Conservation (phyloP, 1,140 invertebrate species). For the Ceratosolen fusciceps region DNA sequence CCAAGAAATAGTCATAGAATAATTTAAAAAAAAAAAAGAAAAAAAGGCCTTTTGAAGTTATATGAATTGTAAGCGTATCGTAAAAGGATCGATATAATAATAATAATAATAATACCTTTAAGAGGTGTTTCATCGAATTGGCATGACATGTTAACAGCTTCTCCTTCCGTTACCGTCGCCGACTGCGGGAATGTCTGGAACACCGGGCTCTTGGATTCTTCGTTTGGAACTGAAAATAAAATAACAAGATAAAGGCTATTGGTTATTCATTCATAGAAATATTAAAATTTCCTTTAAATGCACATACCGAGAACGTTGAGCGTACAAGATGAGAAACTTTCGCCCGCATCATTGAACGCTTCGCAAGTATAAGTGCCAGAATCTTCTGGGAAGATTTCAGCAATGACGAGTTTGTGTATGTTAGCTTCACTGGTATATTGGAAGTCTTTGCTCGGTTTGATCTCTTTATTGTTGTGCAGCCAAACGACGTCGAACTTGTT, state of each 20-base stretch:
- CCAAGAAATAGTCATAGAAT: no score
- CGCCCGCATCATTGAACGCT: constrained; percentile 94
- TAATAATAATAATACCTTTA: constrained; percentile 78
- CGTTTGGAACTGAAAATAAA: constrained; percentile 81
- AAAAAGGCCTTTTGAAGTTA: no score
- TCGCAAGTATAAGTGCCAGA: constrained; percentile 95
- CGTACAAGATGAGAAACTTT: constrained; percentile 92
- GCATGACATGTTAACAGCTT: constrained; percentile 85
- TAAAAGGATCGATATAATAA: no score
- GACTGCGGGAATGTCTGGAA: constrained; percentile 93
- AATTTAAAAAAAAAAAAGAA: background rate
- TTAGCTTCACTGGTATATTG: constrained; percentile 92
- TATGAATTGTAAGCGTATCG: no score
- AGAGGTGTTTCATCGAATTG: constrained; percentile 80
- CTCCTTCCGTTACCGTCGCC: constrained; percentile 85
- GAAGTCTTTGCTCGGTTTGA: constrained; percentile 97
- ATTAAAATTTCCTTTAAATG: background rate
- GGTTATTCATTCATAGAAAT: background rate
- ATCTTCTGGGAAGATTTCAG: constrained; percentile 96
- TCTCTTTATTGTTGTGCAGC: constrained; percentile 97
- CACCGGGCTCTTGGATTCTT: constrained; percentile 85
- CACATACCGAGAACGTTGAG: constrained; percentile 80
- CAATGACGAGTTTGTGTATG: constrained; percentile 90
- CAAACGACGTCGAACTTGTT: constrained; percentile 93
- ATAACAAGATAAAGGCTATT: background rate